Conservation (phyloP, 2,113 vertebrate species). For the Aspidoscelis tigris region DNA sequence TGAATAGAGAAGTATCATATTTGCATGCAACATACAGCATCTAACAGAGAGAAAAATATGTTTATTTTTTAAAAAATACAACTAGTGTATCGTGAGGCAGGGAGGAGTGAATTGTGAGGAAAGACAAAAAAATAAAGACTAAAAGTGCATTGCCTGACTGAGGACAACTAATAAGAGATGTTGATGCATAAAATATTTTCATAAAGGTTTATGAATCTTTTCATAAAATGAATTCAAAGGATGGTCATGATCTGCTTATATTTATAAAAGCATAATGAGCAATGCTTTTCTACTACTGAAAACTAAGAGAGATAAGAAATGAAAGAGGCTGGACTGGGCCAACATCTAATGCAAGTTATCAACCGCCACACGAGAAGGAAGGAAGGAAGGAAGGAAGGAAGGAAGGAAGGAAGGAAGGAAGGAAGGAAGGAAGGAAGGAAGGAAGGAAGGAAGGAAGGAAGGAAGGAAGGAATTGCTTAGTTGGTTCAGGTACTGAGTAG, state of each 20-base stretch:
- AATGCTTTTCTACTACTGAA: constrained; percentile 1
- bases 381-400: too few species aligned
- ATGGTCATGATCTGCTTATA: not conserved
- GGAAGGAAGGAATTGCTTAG: not conserved
- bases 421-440: not conserved
- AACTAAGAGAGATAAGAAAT: constrained; percentile 11
- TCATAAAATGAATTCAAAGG: constrained; percentile 25
- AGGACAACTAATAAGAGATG: constrained; percentile 23
- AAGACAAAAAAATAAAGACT: constrained; percentile 27
- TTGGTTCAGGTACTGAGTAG: too few species aligned
- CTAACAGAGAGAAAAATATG: not conserved
- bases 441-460: not conserved
- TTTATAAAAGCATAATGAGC: constrained; percentile 23
- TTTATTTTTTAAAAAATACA: constrained; percentile 1
- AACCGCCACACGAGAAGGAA: too few species aligned
- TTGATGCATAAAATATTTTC: constrained; percentile 32
- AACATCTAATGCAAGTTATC: not conserved
- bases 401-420: not conserved
- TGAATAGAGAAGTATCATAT: too few species aligned
- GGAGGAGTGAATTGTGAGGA: constrained; percentile 28
- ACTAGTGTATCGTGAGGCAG: constrained; percentile 23
- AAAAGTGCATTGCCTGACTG: constrained; percentile 4
- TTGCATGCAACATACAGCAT: not conserved
- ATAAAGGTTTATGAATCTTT: constrained; percentile 1
- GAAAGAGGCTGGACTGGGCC: not conserved